A percentile compares a stretch with the other conserved stretches of the same genome.
Evolutionary conservation across 2,797 vertebrate genomes (phyloP).

Genomic region (Enteromius anoplus): DNA sequence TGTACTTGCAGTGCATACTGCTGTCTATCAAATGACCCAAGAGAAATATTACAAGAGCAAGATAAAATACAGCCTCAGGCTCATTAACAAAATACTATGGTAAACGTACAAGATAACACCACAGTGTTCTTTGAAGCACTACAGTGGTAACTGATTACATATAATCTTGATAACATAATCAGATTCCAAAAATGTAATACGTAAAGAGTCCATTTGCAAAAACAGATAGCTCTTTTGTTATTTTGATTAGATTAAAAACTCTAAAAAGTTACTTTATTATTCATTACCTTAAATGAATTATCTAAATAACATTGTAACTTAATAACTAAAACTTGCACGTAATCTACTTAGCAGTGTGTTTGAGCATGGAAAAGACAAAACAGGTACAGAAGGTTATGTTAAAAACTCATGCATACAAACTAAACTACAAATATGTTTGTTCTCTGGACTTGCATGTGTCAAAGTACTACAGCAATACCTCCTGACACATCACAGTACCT

Average conservation of each 20-base stretch:
- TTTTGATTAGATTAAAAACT: too few relatives aligned
- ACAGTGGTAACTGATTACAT: not conserved
- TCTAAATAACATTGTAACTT: not conserved
- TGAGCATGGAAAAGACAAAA: not conserved
- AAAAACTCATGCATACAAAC: not conserved
- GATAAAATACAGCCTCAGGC: not conserved
- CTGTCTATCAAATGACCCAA: constrained; percentile 1
- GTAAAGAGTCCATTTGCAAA: too few relatives aligned
- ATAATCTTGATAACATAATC: not conserved
- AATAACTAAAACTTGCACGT: not conserved
- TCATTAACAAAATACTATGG: not conserved
- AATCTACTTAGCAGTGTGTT: not conserved
- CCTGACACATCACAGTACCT: not conserved
- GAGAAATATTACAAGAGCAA: constrained; percentile 1
- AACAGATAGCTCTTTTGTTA: too few relatives aligned
- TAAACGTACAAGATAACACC: not conserved
- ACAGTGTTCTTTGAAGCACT: not conserved
- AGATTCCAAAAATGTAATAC: not conserved
- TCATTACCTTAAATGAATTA: not conserved
- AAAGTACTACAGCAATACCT: not conserved
- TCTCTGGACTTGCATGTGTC: not conserved
- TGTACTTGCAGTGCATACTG: not conserved
- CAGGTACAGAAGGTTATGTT: not conserved
- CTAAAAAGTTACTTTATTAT: too few relatives aligned
- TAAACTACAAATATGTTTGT: not conserved